These are phyloP conservation scores for Philypnodon macrostomus DNA, from an alignment of 2,797 vertebrate genomes.

Conservation along the genomic window DNA sequence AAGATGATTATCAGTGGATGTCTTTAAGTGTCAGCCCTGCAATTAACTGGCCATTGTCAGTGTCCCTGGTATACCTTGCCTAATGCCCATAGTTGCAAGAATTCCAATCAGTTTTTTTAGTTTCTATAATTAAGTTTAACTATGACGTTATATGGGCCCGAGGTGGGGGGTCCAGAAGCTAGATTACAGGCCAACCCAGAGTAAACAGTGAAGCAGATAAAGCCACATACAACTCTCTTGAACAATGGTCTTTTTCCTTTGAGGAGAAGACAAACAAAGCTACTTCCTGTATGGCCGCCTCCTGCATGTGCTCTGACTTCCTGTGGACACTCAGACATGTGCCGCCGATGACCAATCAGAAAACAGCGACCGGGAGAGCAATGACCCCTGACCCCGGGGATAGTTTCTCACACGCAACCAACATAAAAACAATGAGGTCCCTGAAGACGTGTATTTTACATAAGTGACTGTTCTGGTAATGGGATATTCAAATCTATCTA, in stretches of 20 bases:
- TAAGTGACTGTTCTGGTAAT: too few relatives aligned
- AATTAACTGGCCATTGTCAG: too few relatives aligned
- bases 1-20: too few relatives aligned
- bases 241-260: conserved; percentile 79
- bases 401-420: conserved; percentile 24
- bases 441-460: too few relatives aligned
- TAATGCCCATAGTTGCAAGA: too few relatives aligned
- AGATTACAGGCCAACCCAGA: conserved; percentile 71
- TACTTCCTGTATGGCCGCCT: conserved; percentile 72
- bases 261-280: conserved; percentile 72
- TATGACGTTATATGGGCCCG: too few relatives aligned
- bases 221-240: conserved; percentile 62
- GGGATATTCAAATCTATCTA: too few relatives aligned
- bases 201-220: conserved; percentile 69
- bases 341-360: conserved; percentile 47
- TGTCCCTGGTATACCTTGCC: too few relatives aligned
- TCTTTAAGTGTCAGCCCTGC: too few relatives aligned
- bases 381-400: conserved; percentile 42
- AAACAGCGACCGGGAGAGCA: conserved; percentile 13
- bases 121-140: too few relatives aligned
- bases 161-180: conserved; percentile 47
- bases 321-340: conserved; percentile 70
- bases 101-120: too few relatives aligned
- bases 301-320: conserved; percentile 76
- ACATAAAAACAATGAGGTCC: too few relatives aligned